phyloP scores from a whole-genome alignment of 2,888 invertebrate species.

The Nymphalis c-album region DNA sequence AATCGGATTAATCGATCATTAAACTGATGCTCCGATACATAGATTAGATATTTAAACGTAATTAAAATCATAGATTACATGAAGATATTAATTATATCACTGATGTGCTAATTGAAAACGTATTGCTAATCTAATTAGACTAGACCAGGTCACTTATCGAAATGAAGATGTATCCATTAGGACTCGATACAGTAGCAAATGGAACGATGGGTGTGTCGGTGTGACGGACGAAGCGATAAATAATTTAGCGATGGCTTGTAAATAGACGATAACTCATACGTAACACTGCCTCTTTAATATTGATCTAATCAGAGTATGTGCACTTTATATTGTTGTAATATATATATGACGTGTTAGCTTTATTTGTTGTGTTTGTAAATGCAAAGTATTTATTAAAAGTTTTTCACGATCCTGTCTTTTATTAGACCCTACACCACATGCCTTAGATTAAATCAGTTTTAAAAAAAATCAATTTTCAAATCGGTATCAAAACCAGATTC shows the following conservation, averaged over 20 bases:
- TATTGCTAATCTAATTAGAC: slow-evolving; percentile 25
- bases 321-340: neutral
- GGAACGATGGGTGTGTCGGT: slow-evolving; percentile 24
- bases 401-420: slow-evolving; percentile 54
- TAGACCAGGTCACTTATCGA: slow-evolving; percentile 12
- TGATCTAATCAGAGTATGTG: slow-evolving; percentile 4
- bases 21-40: neutral
- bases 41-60: neutral
- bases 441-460: slow-evolving; percentile 13
- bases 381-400: slow-evolving; percentile 70
- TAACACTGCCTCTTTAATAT: slow-evolving; percentile 34
- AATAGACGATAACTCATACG: slow-evolving; percentile 48
- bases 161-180: slow-evolving; percentile 34
- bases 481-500: neutral
- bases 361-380: slow-evolving; percentile 69
- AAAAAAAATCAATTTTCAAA: neutral
- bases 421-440: slow-evolving; percentile 29
- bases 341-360: slow-evolving; percentile 33
- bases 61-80: neutral
- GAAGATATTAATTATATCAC: neutral
- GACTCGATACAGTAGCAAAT: slow-evolving; percentile 34
- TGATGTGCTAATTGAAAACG: neutral
- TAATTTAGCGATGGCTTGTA: slow-evolving; percentile 58
- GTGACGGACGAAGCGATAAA: slow-evolving; percentile 45
- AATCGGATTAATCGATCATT: neutral